phyloP scores from a whole-genome alignment of 2,888 invertebrate species.

The Amblyjoppa proteus region DNA sequence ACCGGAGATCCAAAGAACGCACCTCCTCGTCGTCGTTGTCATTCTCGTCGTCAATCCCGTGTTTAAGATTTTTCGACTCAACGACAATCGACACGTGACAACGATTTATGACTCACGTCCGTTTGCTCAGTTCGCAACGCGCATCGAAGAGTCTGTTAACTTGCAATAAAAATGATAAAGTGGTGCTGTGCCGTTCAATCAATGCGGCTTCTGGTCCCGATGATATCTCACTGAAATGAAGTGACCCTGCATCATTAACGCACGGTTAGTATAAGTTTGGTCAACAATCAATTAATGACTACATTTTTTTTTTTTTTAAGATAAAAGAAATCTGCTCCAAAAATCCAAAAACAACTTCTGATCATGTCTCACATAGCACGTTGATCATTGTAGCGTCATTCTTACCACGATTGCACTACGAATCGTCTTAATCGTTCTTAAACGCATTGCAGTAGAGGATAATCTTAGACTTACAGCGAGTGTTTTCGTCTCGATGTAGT shows the following conservation, averaged over 20 bases:
- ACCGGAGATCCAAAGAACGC: conserved; percentile 15
- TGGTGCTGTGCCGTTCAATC: conserved; percentile 47
- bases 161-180: conserved; percentile 25
- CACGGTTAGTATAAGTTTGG: conserved; percentile 49
- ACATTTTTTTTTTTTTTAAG: not conserved
- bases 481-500: not conserved
- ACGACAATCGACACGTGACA: conserved; percentile 22
- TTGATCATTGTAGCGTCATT: conserved; percentile 15
- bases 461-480: not conserved
- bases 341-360: not conserved
- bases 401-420: not conserved
- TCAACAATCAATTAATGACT: not conserved
- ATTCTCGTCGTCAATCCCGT: conserved; percentile 38
- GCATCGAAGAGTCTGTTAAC: conserved; percentile 11
- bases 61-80: conserved; percentile 36
- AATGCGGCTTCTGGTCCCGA: conserved; percentile 36
- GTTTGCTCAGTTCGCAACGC: conserved; percentile 26
- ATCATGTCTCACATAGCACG: conserved; percentile 24
- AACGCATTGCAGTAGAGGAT: not conserved
- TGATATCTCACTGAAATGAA: conserved; percentile 51
- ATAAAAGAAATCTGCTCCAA: not conserved
- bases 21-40: conserved; percentile 6
- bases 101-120: conserved; percentile 25
- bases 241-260: conserved; percentile 45
- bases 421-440: not conserved